A percentile compares a stretch with the other conserved stretches of the same genome.
phyloP scores from a whole-genome alignment of 2,113 vertebrate species.

The Arothron firmamentum region DNA sequence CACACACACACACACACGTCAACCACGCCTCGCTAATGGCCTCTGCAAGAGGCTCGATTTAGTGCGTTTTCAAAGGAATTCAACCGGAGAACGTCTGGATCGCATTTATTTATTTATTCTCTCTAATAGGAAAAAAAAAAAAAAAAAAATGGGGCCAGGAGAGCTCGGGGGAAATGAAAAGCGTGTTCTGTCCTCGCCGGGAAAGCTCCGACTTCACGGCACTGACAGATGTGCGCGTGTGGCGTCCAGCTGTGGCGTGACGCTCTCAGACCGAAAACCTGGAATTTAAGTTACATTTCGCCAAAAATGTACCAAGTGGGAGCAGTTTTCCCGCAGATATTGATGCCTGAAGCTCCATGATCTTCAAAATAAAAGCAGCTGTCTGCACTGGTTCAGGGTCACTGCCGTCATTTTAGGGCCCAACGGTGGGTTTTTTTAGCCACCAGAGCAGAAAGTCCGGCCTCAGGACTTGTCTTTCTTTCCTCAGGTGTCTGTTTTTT shows the following conservation, averaged over 20 bases:
- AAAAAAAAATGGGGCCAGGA: neutral
- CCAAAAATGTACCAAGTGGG: no score
- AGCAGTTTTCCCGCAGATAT: no score
- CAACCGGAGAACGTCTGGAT: conserved; percentile 1
- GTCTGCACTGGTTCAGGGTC: no score
- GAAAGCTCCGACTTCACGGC: conserved; percentile 57
- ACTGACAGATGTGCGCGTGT: conserved; percentile 66
- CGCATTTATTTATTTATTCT: neutral
- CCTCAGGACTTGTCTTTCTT: neutral
- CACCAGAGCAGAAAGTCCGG: no score
- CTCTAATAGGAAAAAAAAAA: neutral
- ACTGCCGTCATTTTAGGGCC: no score
- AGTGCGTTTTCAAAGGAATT: conserved; percentile 30
- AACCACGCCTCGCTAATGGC: conserved; percentile 30
- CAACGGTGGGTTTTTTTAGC: no score
- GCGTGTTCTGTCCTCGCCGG: conserved; percentile 47
- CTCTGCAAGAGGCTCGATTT: conserved; percentile 29
- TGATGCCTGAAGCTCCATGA: no score
- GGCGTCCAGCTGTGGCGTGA: conserved; percentile 61
- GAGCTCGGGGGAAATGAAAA: conserved; percentile 46
- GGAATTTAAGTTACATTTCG: neutral
- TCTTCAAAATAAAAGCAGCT: no score
- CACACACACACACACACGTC: conserved; percentile 34
- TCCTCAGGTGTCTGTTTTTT: neutral
- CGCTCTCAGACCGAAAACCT: conserved; percentile 22